Percentiles rank a stretch among this genome's conserved stretches.
These are phyloP conservation scores for Bovichtus variegatus DNA, from an alignment of 2,797 vertebrate species.

Conservation along the genomic window DNA sequence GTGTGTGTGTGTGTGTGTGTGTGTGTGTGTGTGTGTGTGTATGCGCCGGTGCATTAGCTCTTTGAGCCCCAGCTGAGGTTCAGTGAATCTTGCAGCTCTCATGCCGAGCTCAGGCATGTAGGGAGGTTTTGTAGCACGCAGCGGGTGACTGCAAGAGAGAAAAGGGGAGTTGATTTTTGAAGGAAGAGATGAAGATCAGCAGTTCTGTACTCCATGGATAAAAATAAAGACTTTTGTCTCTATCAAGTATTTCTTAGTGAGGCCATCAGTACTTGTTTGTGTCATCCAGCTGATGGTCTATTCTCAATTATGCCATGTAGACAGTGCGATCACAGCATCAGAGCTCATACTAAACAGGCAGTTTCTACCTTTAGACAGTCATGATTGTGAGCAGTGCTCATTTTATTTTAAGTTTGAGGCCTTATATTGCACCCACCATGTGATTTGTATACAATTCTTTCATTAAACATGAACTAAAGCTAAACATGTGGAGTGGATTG, in stretches of 20 bases:
- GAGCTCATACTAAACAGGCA: neutral
- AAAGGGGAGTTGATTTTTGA: constrained; percentile 30
- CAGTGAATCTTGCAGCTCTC: constrained; percentile 55
- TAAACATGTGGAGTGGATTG: neutral
- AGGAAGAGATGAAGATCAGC: constrained; percentile 22
- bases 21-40: neutral
- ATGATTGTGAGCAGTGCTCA: neutral
- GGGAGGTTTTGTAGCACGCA: constrained; percentile 50
- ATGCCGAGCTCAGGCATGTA: constrained; percentile 58
- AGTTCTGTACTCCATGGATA: constrained; percentile 28
- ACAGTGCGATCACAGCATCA: neutral
- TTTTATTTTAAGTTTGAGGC: neutral
- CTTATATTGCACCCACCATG: neutral
- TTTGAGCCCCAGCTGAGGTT: constrained; percentile 59
- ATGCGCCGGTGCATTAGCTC: constrained; percentile 23
- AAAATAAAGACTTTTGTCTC: constrained; percentile 5
- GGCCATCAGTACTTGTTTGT: neutral
- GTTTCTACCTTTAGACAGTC: too few relatives aligned
- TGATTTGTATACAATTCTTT: neutral
- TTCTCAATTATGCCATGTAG: neutral
- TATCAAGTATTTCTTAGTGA: neutral
- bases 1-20: constrained; percentile 11
- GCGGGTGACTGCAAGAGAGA: constrained; percentile 39
- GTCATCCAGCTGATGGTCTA: constrained; percentile 1
- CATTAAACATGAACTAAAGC: neutral